These are phyloP conservation scores for Microtus pennsylvanicus DNA, from an alignment of 2,113 vertebrate species.

Conservation along the genomic window DNA sequence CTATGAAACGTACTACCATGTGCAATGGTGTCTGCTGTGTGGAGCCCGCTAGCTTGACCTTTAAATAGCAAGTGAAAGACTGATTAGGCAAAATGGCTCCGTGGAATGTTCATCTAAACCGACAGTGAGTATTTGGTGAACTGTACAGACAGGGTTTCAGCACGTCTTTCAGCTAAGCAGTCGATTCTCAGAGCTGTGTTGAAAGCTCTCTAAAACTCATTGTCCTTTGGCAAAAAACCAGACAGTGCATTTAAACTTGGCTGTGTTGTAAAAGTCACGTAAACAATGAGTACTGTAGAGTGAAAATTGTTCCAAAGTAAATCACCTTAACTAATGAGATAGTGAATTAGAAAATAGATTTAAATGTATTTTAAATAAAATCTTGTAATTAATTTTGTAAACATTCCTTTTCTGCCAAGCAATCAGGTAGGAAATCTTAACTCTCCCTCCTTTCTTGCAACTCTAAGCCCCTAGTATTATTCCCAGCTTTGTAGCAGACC, in stretches of 20 bases:
- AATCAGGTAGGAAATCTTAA: neutral
- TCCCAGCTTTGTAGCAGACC: neutral
- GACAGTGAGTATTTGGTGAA: conserved; percentile 3
- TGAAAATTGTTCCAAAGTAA: conserved; percentile 26
- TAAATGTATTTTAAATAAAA: neutral
- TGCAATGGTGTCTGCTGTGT: neutral
- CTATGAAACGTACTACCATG: neutral
- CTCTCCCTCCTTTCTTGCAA: neutral
- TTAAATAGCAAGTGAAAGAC: neutral
- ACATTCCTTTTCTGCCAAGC: neutral
- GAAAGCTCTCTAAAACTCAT: conserved; percentile 65
- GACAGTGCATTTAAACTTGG: conserved; percentile 67
- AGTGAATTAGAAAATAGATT: conserved; percentile 17
- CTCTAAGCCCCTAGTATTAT: too few relatives aligned
- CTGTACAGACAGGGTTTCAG: neutral
- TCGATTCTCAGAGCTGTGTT: conserved; percentile 70
- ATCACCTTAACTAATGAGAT: neutral
- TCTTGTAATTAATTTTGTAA: neutral
- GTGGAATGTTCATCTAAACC: neutral
- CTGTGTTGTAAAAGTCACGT: conserved; percentile 45
- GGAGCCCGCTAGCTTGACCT: neutral
- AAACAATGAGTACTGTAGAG: neutral
- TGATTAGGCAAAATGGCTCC: neutral
- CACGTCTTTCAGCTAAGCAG: conserved; percentile 52
- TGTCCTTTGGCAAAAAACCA: conserved; percentile 75